phyloP scores from a whole-genome alignment of 2,888 invertebrate species.

The Brachyptera putata region DNA sequence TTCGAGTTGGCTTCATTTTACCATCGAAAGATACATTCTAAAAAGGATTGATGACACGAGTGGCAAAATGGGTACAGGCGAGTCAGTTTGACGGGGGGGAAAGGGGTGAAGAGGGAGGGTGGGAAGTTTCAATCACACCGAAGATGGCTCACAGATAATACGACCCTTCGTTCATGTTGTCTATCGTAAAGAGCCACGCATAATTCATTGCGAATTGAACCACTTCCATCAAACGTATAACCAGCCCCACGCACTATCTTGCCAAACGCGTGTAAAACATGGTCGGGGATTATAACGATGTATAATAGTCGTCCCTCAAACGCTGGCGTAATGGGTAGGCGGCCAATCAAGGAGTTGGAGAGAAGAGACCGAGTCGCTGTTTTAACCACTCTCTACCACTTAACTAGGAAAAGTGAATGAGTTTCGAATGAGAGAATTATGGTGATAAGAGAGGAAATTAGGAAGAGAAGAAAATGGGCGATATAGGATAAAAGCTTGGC shows the following conservation, averaged over 20 bases:
- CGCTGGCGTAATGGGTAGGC: neutral
- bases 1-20: too few species aligned
- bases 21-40: too few species aligned
- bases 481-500: neutral
- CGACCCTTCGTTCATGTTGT: neutral
- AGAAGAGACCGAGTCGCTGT: neutral
- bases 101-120: neutral
- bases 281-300: neutral
- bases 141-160: neutral
- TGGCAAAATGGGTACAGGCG: too few species aligned
- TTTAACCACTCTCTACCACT: conserved; percentile 14
- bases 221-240: too few species aligned
- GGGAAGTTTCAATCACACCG: conserved; percentile 1
- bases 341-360: neutral
- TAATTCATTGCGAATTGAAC: conserved; percentile 1
- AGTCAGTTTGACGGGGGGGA: neutral
- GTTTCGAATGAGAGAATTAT: conserved; percentile 14
- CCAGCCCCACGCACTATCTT: too few species aligned
- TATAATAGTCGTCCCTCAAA: conserved; percentile 6
- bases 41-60: too few species aligned
- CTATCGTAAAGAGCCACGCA: conserved; percentile 4
- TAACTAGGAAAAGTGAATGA: conserved; percentile 9
- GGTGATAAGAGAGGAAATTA: conserved; percentile 15
- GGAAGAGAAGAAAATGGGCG: conserved; percentile 1
- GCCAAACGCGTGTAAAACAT: neutral